Conservation (phyloP, 2,113 vertebrate species). For the Crypturellus undulatus region DNA sequence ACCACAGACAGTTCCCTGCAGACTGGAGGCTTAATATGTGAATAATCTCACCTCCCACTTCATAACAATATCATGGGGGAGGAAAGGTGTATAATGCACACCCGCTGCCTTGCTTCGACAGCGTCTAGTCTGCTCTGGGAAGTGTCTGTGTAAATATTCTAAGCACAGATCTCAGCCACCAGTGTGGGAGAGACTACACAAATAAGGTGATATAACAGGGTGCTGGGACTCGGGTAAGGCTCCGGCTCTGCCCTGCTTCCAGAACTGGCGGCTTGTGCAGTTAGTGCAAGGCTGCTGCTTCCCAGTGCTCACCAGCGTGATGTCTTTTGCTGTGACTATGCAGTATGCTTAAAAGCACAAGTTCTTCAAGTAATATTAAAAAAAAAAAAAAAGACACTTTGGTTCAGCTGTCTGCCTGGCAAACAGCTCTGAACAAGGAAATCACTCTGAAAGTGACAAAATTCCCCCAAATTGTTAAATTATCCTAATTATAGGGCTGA, state of each 20-base stretch:
- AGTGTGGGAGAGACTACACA: neutral
- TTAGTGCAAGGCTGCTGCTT: neutral
- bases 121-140: slow-evolving; percentile 38
- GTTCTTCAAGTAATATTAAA: neutral
- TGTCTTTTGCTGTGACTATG: neutral
- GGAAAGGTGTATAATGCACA: slow-evolving; percentile 30
- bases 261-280: fast-evolving
- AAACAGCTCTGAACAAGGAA: neutral
- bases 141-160: slow-evolving; percentile 55
- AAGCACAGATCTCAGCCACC: slow-evolving; percentile 27
- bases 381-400: neutral
- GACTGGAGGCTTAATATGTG: slow-evolving; percentile 57
- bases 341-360: neutral
- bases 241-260: neutral
- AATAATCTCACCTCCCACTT: slow-evolving; percentile 70
- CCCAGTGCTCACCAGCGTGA: neutral
- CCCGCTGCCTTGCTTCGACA: slow-evolving; percentile 20
- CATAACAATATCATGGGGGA: slow-evolving; percentile 22
- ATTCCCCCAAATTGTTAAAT: neutral
- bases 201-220: neutral
- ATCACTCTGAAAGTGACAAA: neutral
- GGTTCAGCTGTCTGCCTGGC: neutral
- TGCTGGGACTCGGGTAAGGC: neutral
- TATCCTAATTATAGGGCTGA: neutral
- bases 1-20: slow-evolving; percentile 45